Evolutionary conservation across 1,140 invertebrate genomes (phyloP).

Genomic region (Halotydeus destructor): DNA sequence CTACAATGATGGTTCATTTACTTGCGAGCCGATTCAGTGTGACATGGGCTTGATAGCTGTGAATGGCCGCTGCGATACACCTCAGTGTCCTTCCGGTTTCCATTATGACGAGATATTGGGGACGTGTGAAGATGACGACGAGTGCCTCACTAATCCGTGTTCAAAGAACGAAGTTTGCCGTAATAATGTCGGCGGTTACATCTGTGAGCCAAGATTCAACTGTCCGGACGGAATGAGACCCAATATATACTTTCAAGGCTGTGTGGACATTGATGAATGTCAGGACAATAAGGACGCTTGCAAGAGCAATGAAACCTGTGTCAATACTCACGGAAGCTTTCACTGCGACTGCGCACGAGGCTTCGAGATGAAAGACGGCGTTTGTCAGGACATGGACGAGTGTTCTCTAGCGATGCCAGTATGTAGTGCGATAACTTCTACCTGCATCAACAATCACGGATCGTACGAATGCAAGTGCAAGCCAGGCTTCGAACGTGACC

Average conservation of each 20-base stretch:
- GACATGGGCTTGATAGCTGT: too few relatives aligned
- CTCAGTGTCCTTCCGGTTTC: too few relatives aligned
- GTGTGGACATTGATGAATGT: constrained; percentile 19
- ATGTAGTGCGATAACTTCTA: too few relatives aligned
- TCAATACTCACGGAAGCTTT: constrained; percentile 41
- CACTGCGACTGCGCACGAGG: constrained; percentile 47
- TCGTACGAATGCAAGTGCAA: constrained; percentile 69
- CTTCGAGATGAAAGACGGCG: constrained; percentile 42
- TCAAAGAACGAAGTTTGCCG: constrained; percentile 48
- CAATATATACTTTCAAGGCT: constrained; percentile 25
- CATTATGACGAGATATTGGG: too few relatives aligned
- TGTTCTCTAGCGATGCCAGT: too few relatives aligned
- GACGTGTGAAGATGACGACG: constrained; percentile 68
- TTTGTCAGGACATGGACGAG: not conserved
- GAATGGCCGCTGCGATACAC: too few relatives aligned
- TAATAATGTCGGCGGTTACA: constrained; percentile 65
- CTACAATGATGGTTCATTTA: too few relatives aligned
- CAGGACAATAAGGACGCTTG: not conserved
- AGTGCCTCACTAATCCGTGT: constrained; percentile 69
- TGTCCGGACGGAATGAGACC: constrained; percentile 46
- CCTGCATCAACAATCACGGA: constrained; percentile 76
- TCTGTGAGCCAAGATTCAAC: constrained; percentile 41
- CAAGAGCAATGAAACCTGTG: constrained; percentile 29
- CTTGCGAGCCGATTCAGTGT: too few relatives aligned
- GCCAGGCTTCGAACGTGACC: constrained; percentile 33